Evolutionary conservation across 1,140 invertebrate genomes (phyloP).

Genomic region (Bombus ignitus): DNA sequence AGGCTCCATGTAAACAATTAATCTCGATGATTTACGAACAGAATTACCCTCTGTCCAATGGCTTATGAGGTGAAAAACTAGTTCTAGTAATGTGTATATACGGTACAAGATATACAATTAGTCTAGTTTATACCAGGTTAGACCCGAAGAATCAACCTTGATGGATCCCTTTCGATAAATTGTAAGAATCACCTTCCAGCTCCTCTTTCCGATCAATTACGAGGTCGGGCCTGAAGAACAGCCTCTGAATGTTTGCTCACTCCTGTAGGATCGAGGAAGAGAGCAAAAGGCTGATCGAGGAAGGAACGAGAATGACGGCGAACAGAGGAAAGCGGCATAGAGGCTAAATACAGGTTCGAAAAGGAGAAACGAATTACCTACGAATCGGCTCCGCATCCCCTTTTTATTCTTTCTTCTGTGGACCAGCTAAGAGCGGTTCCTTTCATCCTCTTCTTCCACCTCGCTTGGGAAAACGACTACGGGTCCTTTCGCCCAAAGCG

Average conservation of each 20-base stretch:
- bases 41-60: not conserved
- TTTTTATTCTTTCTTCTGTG: conserved; percentile 39
- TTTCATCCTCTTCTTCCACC: conserved; percentile 69
- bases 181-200: conserved; percentile 31
- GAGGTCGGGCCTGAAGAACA: conserved; percentile 9
- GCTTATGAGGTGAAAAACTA: not conserved
- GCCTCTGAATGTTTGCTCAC: conserved; percentile 44
- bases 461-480: conserved; percentile 64
- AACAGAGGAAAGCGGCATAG: conserved; percentile 7
- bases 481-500: conserved; percentile 61
- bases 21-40: not conserved
- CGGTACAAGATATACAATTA: not conserved
- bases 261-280: not conserved
- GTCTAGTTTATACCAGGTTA: not conserved
- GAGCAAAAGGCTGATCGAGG: no score
- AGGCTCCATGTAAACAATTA: not conserved
- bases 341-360: conserved; percentile 69
- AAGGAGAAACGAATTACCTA: conserved; percentile 72
- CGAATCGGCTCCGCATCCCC: conserved; percentile 57
- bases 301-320: not conserved
- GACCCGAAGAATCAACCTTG: conserved; percentile 1
- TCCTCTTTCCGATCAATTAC: conserved; percentile 59
- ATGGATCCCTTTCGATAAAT: conserved; percentile 53
- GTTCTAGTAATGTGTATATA: not conserved
- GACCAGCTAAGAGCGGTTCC: conserved; percentile 55